A percentile compares a stretch with the other conserved stretches of the same genome.
These are phyloP conservation scores for Oreochromis spilurus DNA, from an alignment of 2,113 vertebrate species.

Conservation along the genomic window DNA sequence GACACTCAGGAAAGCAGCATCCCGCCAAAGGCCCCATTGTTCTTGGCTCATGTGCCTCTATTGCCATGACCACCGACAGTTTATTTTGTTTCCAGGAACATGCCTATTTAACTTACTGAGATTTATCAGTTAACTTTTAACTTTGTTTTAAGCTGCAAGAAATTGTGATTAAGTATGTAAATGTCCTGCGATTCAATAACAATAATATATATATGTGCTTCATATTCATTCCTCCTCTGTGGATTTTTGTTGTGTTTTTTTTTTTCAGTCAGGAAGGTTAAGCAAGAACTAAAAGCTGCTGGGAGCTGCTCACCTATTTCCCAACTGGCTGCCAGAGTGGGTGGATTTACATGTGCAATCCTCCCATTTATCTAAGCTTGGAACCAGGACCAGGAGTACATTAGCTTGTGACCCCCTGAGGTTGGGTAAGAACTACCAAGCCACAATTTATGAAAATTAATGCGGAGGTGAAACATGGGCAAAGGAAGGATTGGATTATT, in stretches of 20 bases:
- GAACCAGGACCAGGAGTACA: not conserved
- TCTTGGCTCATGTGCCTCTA: not conserved
- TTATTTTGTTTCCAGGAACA: slow-evolving; percentile 24
- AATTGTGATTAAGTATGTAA: no score
- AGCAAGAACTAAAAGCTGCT: not conserved
- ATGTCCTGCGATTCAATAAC: no score
- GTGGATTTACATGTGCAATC: not conserved
- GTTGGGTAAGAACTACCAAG: not conserved
- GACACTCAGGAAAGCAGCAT: slow-evolving; percentile 53
- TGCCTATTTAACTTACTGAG: slow-evolving; percentile 38
- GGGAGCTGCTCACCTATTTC: not conserved
- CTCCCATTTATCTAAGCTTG: not conserved
- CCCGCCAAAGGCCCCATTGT: slow-evolving; percentile 68
- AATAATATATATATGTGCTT: not conserved
- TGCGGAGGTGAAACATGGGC: not conserved
- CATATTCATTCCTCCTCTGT: not conserved
- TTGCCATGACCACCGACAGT: slow-evolving; percentile 1
- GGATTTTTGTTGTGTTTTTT: not conserved
- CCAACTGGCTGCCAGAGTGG: not conserved
- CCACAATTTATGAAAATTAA: not conserved
- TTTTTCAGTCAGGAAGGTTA: not conserved
- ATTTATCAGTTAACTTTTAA: not conserved
- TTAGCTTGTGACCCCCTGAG: no score
- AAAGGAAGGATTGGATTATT: not conserved
- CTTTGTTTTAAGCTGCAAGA: no score